Conservation (phyloP, 2,797 vertebrate genomes). For the Centropyge bicolor region DNA sequence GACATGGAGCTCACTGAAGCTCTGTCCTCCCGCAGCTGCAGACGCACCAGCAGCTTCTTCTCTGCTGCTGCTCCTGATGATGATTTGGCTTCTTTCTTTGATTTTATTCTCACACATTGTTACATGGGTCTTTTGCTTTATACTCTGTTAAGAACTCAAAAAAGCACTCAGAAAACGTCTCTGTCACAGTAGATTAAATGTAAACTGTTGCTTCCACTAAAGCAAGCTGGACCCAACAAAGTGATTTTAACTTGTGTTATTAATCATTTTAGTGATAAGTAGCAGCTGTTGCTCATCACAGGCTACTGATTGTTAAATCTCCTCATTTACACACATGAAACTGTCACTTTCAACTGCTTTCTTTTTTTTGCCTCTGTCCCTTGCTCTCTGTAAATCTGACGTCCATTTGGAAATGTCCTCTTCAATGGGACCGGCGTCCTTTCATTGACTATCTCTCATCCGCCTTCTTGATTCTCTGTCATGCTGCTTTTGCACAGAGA, state of each 20-base stretch:
- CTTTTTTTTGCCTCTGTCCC: neutral
- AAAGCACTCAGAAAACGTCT: too few species aligned
- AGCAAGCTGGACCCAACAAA: conserved; percentile 13
- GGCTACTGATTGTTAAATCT: neutral
- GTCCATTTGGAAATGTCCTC: neutral
- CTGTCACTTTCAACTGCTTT: neutral
- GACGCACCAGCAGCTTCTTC: too few species aligned
- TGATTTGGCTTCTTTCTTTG: too few species aligned
- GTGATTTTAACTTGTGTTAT: conserved; percentile 9
- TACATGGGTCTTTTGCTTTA: neutral
- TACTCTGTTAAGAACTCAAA: neutral
- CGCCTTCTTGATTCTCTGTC: neutral
- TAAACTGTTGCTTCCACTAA: neutral
- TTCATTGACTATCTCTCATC: neutral
- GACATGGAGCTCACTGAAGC: too few species aligned
- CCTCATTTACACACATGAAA: neutral
- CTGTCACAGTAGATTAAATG: too few species aligned
- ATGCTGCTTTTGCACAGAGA: neutral
- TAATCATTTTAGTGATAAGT: neutral
- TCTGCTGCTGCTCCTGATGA: too few species aligned
- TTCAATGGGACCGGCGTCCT: neutral
- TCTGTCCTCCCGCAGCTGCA: too few species aligned
- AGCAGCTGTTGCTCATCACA: conserved; percentile 6
- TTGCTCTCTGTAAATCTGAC: neutral
- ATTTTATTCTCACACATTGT: neutral